Conservation (phyloP, 2,797 vertebrate species). For the Euthynnus affinis region DNA sequence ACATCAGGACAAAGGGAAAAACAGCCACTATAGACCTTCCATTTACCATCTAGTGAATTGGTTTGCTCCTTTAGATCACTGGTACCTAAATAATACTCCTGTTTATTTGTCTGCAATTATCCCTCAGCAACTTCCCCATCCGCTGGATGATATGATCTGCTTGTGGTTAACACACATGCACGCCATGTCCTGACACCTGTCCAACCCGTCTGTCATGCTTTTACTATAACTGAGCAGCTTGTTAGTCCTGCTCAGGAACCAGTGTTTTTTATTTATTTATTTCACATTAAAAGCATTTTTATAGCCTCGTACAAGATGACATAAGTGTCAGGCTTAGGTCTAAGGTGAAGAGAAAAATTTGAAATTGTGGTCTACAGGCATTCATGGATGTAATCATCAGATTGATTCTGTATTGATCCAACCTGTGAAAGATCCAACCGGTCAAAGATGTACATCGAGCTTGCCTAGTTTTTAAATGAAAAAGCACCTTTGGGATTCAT, state of each 20-base stretch:
- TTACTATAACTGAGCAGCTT: conserved; percentile 7
- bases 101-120: conserved; percentile 46
- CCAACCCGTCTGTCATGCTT: conserved; percentile 13
- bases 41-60: conserved; percentile 44
- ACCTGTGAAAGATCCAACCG: no score
- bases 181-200: conserved; percentile 8
- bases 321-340: background rate
- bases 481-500: background rate
- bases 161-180: background rate
- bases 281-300: conserved; percentile 1
- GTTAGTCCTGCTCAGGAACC: conserved; percentile 8
- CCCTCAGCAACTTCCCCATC: conserved; percentile 31
- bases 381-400: background rate
- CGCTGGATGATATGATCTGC: conserved; percentile 23
- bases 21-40: background rate
- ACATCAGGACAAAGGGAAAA: conserved; percentile 14
- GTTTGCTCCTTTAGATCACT: conserved; percentile 38
- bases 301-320: background rate
- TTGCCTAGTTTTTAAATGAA: background rate
- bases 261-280: conserved; percentile 24
- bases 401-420: background rate
- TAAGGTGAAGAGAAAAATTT: background rate
- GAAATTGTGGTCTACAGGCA: background rate
- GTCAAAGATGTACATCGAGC: background rate
- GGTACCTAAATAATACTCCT: conserved; percentile 41